Evolutionary conservation across 2,888 invertebrate species (phyloP), one percentile per base, ranked within the genome.

Genomic region (Harpalus rufipes): DNA sequence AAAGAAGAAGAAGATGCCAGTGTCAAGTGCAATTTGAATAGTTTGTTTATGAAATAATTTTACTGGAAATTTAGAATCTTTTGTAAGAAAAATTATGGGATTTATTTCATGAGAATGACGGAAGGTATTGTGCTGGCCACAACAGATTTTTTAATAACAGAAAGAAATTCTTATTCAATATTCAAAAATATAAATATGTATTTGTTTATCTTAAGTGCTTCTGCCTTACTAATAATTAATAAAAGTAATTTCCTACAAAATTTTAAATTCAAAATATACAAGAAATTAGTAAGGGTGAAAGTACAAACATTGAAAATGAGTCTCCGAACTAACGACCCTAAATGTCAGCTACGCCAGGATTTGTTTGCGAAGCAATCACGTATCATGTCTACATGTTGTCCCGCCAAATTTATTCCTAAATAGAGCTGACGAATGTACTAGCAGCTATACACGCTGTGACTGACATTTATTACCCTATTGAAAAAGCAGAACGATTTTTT

Each of bases 251-350:
- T 7, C 44, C 3, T 44, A 10, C 44, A 44, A 44, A 44, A 44
- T 44, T 44, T 44, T 44, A 44, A 44, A n/a, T n/a, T n/a, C n/a
- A n/a, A n/a, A n/a, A 51, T 51, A 51, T 51, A 12, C 44, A 51
- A 51, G 44, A 51, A 12, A 51, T 51, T 8, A 1, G 18, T 10
- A 39, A 68, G 68, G 68, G 68, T 68, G 68, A 68, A 65, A 68
- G 39, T 68, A n/a, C 39, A 68, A 68, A 68, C 32, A 68, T 68
- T 68, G 68, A 39, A 68, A 68, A 25, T 68, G 68, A 68, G 25
- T 68, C 68, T 41, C 68, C 68, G 25, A n/a, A n/a, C 68, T 16
- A 68, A 68, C n/a, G 39, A 68, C 68, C 68, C 68, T 68, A 68
- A 68, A 68, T 14, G 68, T 68, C 59, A 59, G 0, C 7, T 12